Conservation (phyloP, 2,888 invertebrate species). For the Eilema depressum region DNA sequence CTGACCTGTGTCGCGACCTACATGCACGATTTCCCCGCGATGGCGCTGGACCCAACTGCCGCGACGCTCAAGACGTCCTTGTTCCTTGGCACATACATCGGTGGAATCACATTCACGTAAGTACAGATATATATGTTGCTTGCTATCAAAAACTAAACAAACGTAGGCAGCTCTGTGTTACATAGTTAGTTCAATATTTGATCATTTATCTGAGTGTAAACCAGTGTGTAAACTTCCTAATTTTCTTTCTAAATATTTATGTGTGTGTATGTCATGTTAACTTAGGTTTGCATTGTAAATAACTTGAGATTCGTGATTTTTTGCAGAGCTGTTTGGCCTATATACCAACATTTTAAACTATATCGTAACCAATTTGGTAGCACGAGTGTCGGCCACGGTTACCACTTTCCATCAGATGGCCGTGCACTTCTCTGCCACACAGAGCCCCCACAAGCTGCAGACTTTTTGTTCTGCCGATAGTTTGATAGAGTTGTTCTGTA, state of each 20-base stretch:
- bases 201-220: not conserved
- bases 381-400: too few relatives aligned
- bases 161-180: not conserved
- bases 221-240: not conserved
- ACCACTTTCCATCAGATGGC: too few relatives aligned
- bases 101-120: slow-evolving; percentile 95
- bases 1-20: slow-evolving; percentile 94
- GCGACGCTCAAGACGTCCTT: slow-evolving; percentile 94
- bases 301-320: not conserved
- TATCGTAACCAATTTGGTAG: too few relatives aligned
- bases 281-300: not conserved
- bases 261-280: not conserved
- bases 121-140: slow-evolving; percentile 30
- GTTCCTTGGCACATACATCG: slow-evolving; percentile 96
- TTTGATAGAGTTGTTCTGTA: too few relatives aligned
- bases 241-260: slow-evolving; percentile 4
- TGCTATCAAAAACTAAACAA: slow-evolving; percentile 2
- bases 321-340: too few relatives aligned
- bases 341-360: too few relatives aligned
- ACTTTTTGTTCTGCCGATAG: too few relatives aligned
- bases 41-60: slow-evolving; percentile 93
- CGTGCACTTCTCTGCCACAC: too few relatives aligned
- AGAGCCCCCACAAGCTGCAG: too few relatives aligned
- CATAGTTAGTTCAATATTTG: slow-evolving; percentile 5
- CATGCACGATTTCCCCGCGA: slow-evolving; percentile 93